Evolutionary conservation across 1,140 invertebrate genomes (phyloP).

Genomic region (Papilio machaon): DNA sequence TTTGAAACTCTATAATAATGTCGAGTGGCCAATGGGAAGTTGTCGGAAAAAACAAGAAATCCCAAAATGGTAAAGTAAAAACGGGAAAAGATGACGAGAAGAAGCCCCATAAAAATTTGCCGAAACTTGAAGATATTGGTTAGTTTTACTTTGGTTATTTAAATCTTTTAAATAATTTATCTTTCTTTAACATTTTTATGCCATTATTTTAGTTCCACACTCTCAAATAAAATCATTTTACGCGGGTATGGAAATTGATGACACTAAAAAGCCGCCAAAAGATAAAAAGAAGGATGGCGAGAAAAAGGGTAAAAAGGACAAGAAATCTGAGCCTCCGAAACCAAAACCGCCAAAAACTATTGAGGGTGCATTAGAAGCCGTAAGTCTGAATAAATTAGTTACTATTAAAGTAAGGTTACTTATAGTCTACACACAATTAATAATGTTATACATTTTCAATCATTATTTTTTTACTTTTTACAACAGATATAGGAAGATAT

Average conservation of each 20-base stretch:
- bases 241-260: slow-evolving; percentile 75
- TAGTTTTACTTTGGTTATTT: slow-evolving; percentile 42
- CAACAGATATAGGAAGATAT: background rate
- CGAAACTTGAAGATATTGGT: slow-evolving; percentile 75
- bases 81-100: slow-evolving; percentile 84
- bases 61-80: slow-evolving; percentile 84
- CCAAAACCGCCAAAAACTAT: slow-evolving; percentile 85
- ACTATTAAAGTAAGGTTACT: slow-evolving; percentile 17
- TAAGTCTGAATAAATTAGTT: slow-evolving; percentile 68
- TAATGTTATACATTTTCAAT: background rate
- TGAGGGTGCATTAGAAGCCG: slow-evolving; percentile 85
- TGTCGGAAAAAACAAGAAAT: slow-evolving; percentile 88
- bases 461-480: background rate
- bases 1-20: slow-evolving; percentile 79
- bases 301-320: slow-evolving; percentile 79
- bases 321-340: slow-evolving; percentile 80
- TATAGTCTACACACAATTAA: slow-evolving; percentile 10
- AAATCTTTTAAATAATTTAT: slow-evolving; percentile 5
- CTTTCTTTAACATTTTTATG: slow-evolving; percentile 38
- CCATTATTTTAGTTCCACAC: slow-evolving; percentile 56
- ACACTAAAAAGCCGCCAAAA: slow-evolving; percentile 74
- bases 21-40: slow-evolving; percentile 89
- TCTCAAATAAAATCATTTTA: slow-evolving; percentile 73
- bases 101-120: slow-evolving; percentile 72
- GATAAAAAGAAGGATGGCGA: slow-evolving; percentile 78